Evolutionary conservation across 2,888 invertebrate species (phyloP).

Genomic region (Metallyticus violacea): DNA sequence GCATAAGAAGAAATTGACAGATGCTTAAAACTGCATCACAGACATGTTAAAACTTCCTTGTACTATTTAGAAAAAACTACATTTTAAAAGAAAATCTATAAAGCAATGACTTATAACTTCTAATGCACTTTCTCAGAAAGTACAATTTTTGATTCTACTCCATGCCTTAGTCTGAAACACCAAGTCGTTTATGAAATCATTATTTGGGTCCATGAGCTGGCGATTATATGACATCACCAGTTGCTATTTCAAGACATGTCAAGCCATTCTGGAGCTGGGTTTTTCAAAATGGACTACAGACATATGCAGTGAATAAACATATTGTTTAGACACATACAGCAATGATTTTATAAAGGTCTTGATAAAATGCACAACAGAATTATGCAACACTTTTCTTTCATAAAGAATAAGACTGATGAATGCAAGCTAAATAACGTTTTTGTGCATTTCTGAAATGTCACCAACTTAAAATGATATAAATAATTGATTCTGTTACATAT

Average conservation of each 20-base stretch:
- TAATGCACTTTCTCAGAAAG: slow-evolving; percentile 13
- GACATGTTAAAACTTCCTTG: not conserved
- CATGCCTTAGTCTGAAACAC: not conserved
- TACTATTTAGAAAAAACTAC: not conserved
- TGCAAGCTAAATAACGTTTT: not conserved
- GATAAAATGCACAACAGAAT: not conserved
- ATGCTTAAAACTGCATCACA: slow-evolving; percentile 17
- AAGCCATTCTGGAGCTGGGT: not conserved
- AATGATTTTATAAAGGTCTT: slow-evolving; percentile 16
- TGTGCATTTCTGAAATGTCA: not conserved
- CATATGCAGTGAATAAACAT: not conserved
- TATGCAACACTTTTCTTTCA: not conserved
- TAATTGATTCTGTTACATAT: not conserved
- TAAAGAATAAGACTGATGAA: not conserved
- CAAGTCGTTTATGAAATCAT: slow-evolving; percentile 13
- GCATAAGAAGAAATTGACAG: slow-evolving; percentile 10
- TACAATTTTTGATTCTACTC: not conserved
- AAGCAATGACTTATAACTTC: not conserved
- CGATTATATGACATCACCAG: not conserved
- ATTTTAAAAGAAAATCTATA: not conserved
- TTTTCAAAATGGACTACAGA: not conserved
- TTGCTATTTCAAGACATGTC: not conserved
- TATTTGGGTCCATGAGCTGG: not conserved
- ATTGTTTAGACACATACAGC: not conserved
- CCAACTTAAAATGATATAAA: not conserved